Conservation (phyloP, 2,888 invertebrate species). For the Vandiemenella viatica region DNA sequence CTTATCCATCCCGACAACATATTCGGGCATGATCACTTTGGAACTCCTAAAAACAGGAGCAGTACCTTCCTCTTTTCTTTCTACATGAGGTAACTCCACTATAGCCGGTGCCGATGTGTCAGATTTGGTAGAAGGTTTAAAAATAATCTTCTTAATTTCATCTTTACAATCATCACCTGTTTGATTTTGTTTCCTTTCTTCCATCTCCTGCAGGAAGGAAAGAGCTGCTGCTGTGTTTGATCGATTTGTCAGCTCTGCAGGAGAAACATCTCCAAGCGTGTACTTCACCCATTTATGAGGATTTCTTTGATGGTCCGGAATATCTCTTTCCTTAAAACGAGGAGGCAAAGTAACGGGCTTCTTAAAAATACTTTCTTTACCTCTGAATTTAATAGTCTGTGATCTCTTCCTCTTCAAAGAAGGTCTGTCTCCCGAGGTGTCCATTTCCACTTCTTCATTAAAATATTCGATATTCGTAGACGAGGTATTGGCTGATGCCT, state of each 20-base stretch:
- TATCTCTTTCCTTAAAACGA: slow-evolving; percentile 23
- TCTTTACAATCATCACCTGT: slow-evolving; percentile 14
- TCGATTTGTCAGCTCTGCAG: slow-evolving; percentile 60
- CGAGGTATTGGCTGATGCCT: slow-evolving; percentile 16
- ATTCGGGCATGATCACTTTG: slow-evolving; percentile 68
- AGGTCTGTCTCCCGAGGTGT: neutral
- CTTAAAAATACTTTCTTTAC: slow-evolving; percentile 67
- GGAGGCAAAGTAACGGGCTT: slow-evolving; percentile 45
- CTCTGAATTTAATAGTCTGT: slow-evolving; percentile 45
- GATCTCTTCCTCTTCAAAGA: slow-evolving; percentile 21
- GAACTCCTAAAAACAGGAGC: slow-evolving; percentile 43
- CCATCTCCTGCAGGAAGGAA: slow-evolving; percentile 54
- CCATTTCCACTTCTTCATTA: neutral
- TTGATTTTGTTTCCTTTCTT: slow-evolving; percentile 32
- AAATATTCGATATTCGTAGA: neutral
- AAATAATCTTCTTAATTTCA: slow-evolving; percentile 16
- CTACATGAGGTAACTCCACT: slow-evolving; percentile 13
- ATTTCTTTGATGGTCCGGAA: slow-evolving; percentile 44
- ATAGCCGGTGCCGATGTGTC: neutral
- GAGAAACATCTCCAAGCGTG: slow-evolving; percentile 57
- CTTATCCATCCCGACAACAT: slow-evolving; percentile 53
- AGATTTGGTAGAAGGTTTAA: slow-evolving; percentile 11
- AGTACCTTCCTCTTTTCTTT: slow-evolving; percentile 22
- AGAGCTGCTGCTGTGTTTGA: slow-evolving; percentile 65
- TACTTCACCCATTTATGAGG: slow-evolving; percentile 75